These are phyloP conservation scores for Drosophila pseudoananassae DNA, from an alignment of 1,140 invertebrate genomes.

Conservation along the genomic window DNA sequence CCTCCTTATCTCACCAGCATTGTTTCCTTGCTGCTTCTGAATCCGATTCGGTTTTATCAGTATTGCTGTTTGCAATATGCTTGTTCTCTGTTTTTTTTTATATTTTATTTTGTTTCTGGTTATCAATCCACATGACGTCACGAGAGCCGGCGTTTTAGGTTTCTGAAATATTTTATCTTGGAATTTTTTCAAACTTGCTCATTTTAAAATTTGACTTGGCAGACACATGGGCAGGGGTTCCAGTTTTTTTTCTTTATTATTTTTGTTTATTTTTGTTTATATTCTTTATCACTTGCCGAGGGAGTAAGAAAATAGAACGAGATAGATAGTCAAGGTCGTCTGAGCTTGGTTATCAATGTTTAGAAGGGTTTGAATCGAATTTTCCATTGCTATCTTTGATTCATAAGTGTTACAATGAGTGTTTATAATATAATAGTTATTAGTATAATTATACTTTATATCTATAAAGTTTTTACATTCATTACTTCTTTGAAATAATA, in stretches of 20 bases:
- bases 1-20: conserved; percentile 72
- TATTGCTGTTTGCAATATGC: conserved; percentile 64
- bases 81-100: conserved; percentile 24
- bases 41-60: conserved; percentile 48
- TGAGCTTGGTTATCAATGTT: conserved; percentile 19
- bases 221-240: conserved; percentile 42
- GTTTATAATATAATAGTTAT: no score
- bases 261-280: conserved; percentile 16
- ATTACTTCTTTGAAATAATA: no score
- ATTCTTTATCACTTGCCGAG: conserved; percentile 14
- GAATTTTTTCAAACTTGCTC: conserved; percentile 24
- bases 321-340: conserved; percentile 37
- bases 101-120: conserved; percentile 21
- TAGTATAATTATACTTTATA: no score
- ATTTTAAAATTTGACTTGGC: conserved; percentile 16
- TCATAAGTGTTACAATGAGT: background rate
- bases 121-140: conserved; percentile 64
- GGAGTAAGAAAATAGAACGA: conserved; percentile 4
- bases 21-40: conserved; percentile 38
- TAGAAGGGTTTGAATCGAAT: background rate
- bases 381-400: background rate
- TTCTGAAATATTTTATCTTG: conserved; percentile 32
- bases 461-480: no score
- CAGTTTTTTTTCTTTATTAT: conserved; percentile 6
- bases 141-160: conserved; percentile 34